Evolutionary conservation across 92 coral and sea anemone species (phyloP).

Genomic region (Isaurus tuberculatus): DNA sequence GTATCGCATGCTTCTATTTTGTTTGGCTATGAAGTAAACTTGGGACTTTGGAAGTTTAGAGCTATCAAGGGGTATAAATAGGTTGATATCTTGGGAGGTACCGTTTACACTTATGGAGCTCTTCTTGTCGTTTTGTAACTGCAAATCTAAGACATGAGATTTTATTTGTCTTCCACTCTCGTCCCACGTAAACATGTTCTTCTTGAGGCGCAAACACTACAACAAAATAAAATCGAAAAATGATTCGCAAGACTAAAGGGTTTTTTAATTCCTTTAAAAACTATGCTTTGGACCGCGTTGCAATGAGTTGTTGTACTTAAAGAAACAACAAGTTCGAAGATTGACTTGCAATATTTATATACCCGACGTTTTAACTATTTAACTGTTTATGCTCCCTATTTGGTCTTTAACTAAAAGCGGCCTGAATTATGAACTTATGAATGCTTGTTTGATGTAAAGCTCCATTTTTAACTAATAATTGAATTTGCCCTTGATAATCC

Average conservation of each 20-base stretch:
- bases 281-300: no score
- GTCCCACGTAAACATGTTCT: conserved; percentile 36
- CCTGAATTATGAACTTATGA: no score
- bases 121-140: conserved; percentile 35
- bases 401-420: no score
- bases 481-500: no score
- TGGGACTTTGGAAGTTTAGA: conserved; percentile 34
- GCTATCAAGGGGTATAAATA: conserved; percentile 49
- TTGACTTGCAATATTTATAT: no score
- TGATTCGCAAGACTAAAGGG: background rate
- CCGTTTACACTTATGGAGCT: conserved; percentile 31
- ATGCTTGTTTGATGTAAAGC: no score
- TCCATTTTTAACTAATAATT: no score
- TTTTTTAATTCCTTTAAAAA: background rate
- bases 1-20: conserved; percentile 60
- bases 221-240: background rate
- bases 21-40: conserved; percentile 39
- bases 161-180: conserved; percentile 24
- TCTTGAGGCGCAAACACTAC: conserved; percentile 10
- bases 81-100: conserved; percentile 26
- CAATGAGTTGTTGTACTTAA: no score
- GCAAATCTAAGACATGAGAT: conserved; percentile 43
- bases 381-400: no score
- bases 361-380: no score
- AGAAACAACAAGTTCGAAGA: no score